Evolutionary conservation across 2,888 invertebrate species (phyloP).

Genomic region (Pristionchus entomophagus): DNA sequence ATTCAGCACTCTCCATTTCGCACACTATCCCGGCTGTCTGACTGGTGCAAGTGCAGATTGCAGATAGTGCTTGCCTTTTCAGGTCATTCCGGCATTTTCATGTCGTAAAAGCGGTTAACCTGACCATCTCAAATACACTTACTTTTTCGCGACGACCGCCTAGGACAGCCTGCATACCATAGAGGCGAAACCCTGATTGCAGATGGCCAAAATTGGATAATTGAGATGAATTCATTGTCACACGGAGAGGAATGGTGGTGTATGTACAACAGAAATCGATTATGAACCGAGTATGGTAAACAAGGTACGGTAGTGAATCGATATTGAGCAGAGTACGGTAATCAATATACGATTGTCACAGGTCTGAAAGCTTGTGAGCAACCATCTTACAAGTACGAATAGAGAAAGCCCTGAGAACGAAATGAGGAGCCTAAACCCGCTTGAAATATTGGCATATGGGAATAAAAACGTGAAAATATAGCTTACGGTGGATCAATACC

Average conservation of each 20-base stretch:
- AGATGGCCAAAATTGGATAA: too few species aligned
- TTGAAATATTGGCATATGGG: neutral
- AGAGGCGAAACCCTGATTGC: too few species aligned
- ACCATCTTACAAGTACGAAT: slow-evolving; percentile 21
- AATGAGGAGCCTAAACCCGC: neutral
- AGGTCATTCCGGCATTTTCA: too few species aligned
- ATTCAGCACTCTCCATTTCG: too few species aligned
- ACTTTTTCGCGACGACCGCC: too few species aligned
- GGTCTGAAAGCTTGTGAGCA: neutral
- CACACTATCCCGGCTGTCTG: too few species aligned
- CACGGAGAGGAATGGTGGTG: neutral
- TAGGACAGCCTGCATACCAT: too few species aligned
- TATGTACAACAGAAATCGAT: slow-evolving; percentile 36
- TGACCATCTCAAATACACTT: too few species aligned
- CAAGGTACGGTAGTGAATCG: neutral
- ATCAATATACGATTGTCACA: neutral
- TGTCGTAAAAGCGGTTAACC: too few species aligned
- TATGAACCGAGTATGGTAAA: neutral
- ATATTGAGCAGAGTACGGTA: too few species aligned
- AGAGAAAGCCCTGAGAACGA: slow-evolving; percentile 25
- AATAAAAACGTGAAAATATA: neutral
- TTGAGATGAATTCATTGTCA: neutral
- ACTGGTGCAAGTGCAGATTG: too few species aligned
- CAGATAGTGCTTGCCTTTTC: too few species aligned
- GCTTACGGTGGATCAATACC: neutral